Evolutionary conservation across 2,113 vertebrate species (phyloP).

Genomic region (Triplophysa dalaica): DNA sequence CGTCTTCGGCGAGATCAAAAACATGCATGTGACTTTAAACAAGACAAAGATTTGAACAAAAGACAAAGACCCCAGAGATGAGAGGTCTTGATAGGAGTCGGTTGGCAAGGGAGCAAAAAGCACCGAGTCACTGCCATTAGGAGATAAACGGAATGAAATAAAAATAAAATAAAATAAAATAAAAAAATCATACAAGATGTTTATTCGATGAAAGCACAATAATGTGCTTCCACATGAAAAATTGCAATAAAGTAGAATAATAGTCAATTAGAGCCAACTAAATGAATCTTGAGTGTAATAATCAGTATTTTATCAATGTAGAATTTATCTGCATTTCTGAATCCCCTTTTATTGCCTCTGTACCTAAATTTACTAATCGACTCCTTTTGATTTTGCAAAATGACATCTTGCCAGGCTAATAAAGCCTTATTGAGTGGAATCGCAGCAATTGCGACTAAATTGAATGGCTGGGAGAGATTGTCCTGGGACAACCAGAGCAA

Average conservation of each 20-base stretch:
- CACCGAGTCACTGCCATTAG: background rate
- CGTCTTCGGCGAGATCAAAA: background rate
- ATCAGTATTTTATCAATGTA: background rate
- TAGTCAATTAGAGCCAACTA: no score
- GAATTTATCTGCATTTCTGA: no score
- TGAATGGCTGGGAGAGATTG: constrained; percentile 4
- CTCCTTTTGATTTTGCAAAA: constrained; percentile 24
- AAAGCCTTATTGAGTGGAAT: constrained; percentile 29
- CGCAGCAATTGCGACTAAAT: constrained; percentile 7
- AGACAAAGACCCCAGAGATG: background rate
- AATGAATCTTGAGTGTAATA: background rate
- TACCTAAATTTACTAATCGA: constrained; percentile 5
- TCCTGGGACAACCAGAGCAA: background rate
- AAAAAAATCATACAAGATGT: no score
- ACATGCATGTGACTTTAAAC: background rate
- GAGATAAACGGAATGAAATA: background rate
- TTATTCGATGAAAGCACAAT: background rate
- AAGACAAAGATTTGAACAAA: background rate
- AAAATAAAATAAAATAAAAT: no score
- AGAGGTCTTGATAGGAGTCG: background rate
- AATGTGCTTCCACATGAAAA: background rate
- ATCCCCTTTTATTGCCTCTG: background rate
- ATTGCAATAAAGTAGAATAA: background rate
- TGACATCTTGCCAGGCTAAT: constrained; percentile 17
- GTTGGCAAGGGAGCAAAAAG: background rate